Evolutionary conservation across 1,140 invertebrate species (phyloP).

Genomic region (Episyrphus balteatus): DNA sequence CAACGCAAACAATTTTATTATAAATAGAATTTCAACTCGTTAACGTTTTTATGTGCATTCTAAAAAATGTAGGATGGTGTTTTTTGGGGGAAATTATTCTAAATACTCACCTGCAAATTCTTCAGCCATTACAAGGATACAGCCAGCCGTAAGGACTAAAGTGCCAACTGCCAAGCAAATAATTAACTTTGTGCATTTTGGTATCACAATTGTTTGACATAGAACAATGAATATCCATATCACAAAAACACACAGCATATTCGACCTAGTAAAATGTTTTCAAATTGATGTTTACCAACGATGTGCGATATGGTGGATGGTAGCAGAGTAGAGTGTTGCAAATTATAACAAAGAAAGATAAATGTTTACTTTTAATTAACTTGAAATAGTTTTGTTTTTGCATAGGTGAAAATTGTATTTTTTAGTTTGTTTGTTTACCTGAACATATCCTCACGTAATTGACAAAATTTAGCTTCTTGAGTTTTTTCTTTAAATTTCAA

Average conservation of each 20-base stretch:
- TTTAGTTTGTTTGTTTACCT: slow-evolving; percentile 33
- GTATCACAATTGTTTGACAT: slow-evolving; percentile 67
- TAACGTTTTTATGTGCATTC: too few relatives aligned
- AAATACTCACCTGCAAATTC: slow-evolving; percentile 51
- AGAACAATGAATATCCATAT: slow-evolving; percentile 82
- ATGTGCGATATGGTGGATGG: too few relatives aligned
- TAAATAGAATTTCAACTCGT: too few relatives aligned
- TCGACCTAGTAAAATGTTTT: too few relatives aligned
- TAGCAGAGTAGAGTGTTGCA: slow-evolving; percentile 25
- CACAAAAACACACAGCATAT: slow-evolving; percentile 82
- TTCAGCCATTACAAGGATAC: slow-evolving; percentile 74
- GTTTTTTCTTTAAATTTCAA: slow-evolving; percentile 65
- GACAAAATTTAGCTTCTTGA: slow-evolving; percentile 53
- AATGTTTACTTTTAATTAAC: neutral
- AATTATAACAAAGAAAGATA: slow-evolving; percentile 23
- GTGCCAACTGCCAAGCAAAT: slow-evolving; percentile 51
- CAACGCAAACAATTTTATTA: too few relatives aligned
- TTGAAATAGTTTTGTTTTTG: too few relatives aligned
- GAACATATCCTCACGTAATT: slow-evolving; percentile 86
- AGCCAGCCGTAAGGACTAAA: slow-evolving; percentile 51
- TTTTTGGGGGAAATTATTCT: too few relatives aligned
- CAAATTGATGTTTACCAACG: too few relatives aligned
- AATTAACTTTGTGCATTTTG: slow-evolving; percentile 47
- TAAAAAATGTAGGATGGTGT: too few relatives aligned
- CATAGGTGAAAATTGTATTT: too few relatives aligned